Evolutionary conservation across 2,113 vertebrate species (phyloP), one percentile per base, ranked within the genome.

Genomic region (Melanerpes aurifrons): DNA sequence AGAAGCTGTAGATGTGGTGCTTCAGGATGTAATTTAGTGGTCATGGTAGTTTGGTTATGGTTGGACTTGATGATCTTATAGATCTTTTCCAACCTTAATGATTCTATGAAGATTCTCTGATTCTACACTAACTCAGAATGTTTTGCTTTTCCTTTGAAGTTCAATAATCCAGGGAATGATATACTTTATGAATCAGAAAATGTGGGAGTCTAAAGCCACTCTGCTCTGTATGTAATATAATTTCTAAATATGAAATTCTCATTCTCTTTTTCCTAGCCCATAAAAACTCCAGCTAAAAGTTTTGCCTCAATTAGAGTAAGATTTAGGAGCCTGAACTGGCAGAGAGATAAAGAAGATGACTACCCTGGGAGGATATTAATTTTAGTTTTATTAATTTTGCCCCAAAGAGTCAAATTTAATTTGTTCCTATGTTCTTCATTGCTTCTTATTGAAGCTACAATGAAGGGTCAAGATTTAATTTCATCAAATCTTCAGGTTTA

Each of bases 341-440:
- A 89, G 81, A 92, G 45, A 56, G 32, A 58, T 87, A 81, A 93
- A 89, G 61, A 32, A 18, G 43, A 70, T 4, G 20, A 32, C 31
- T 68, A 16, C 53, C 28, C 25, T 7, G 35, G 43, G 86, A 95
- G 12, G 66, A 81, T 59, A 76, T 87, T 81, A 84, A 93, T 93
- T 95, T 89, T 1, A 2, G 13, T 77, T 92, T 88, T 87, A 92
- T 93, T 96, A 95, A 84, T 95, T 94, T 96, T 89, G 20, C 62
- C 66, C 89, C 58, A 70, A 72, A 95, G 54, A 76, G 24, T 93
- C 69, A 59, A 61, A 92, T 93, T 82, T 89, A 83, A 81, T 94
- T 86, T 92, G 74, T 58, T 78, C 69, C 35, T 43, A 7, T 76
- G 72, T 57, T 94, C 73, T 85, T 77, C 76, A 28, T 76, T 35